Base-by-base conservation (phyloP, 2,888 invertebrate species). In the Philereme transversata region DNA sequence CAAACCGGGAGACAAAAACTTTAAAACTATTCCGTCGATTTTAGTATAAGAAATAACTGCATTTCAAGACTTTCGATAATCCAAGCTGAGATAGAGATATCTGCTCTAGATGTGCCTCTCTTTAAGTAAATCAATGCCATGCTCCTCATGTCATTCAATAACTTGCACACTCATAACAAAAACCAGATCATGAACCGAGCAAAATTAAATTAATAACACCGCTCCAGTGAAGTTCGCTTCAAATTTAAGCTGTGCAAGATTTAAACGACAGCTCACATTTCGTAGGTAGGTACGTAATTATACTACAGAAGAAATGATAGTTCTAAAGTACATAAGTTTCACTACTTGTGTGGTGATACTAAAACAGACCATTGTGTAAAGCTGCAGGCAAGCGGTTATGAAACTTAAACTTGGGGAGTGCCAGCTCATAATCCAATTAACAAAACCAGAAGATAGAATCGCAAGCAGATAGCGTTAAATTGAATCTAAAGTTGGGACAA, bases 191-290 rank as follows among this genome's bases (percentile, higher is more conserved):
- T 64, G 67, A 71, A 69, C 78, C 78, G 80, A 74, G 77, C 76
- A 79, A 83, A 86, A 88, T 87, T 83, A 86, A 86, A 88, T 87
- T 87, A 88, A 86, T 85, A 80, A 75, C 73, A 82, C 74, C 79
- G 80, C 77, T 79, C 75, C 77, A 77, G 81, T 81, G 78, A 82
- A 83, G 84, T 84, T 87, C 82, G 83, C 79, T 84, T 86, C 82
- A 88, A 88, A 88, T 86, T 88, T 87, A 88, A 89, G 84, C 86
- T 83, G 84, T 83, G 87, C 85, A 86, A 88, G 88, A 89, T 90
- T 90, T 88, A 90, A 90, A 83, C 84, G 89, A 87, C 86, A 85
- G 86, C 85, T 86, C 86, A 82, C 86, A 85, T 87, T 86, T 86
- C 80, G 86, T 84, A 82, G 82, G 79, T 64, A 63, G 51, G 55